These are phyloP conservation scores for Semibalanus balanoides DNA, from an alignment of 1,140 invertebrate genomes.

Conservation along the genomic window DNA sequence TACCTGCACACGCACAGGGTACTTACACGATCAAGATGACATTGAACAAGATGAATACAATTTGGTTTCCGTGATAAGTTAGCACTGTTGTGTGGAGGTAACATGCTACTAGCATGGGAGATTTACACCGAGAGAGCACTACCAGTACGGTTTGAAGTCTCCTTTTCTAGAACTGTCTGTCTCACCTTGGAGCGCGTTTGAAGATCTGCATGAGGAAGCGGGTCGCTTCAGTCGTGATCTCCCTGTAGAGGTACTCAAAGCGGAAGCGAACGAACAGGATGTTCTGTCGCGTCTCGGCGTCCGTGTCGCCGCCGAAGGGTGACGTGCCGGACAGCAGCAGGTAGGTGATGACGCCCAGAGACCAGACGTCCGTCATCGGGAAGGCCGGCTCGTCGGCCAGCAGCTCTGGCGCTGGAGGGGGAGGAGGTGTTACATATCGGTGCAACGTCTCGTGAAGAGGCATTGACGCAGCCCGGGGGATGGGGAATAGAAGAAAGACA, in stretches of 20 bases:
- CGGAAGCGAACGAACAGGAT: conserved; percentile 84
- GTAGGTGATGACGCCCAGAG: conserved; percentile 80
- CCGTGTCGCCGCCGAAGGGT: conserved; percentile 70
- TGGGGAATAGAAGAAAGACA: no score
- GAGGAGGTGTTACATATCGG: conserved; percentile 11
- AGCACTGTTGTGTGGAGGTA: no score
- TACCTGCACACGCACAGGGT: no score
- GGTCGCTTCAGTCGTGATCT: conserved; percentile 83
- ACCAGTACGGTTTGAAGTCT: no score
- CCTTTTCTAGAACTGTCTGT: no score
- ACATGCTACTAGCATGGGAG: no score
- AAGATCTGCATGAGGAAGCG: conserved; percentile 89
- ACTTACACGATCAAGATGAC: no score
- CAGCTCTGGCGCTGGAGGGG: conserved; percentile 71
- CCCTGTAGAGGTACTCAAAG: conserved; percentile 86
- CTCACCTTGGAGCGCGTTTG: conserved; percentile 78
- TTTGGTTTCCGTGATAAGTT: no score
- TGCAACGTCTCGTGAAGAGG: background rate
- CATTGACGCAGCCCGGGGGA: background rate
- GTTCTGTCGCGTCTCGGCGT: conserved; percentile 75
- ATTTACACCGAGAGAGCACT: no score
- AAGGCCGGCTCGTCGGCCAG: conserved; percentile 68
- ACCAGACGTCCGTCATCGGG: conserved; percentile 91
- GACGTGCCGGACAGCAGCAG: conserved; percentile 85
- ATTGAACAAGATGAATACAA: no score